Percentiles rank a stretch among this genome's conserved stretches.
phyloP scores from a whole-genome alignment of 2,113 vertebrate genomes.

The Stictonetta naevosa region DNA sequence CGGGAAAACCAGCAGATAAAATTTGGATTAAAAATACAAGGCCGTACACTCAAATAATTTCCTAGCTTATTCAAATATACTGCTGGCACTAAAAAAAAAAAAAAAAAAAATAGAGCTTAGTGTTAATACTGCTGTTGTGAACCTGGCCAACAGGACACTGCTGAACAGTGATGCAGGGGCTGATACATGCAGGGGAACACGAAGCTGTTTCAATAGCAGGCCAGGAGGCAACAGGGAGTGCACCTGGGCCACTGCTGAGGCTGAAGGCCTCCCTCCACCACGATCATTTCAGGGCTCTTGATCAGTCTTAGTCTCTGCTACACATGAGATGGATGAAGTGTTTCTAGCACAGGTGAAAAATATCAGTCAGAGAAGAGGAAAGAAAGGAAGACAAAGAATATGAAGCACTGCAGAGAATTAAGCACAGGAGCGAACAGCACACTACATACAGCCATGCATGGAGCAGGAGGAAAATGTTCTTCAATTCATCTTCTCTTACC shows the following conservation, averaged over 20 bases:
- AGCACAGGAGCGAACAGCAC: background rate
- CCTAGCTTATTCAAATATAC: background rate
- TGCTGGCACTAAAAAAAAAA: background rate
- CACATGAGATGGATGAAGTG: background rate
- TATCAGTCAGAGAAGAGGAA: background rate
- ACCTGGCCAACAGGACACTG: background rate
- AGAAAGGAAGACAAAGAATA: background rate
- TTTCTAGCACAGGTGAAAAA: background rate
- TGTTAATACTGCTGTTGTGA: background rate
- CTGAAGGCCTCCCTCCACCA: background rate
- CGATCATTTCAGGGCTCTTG: background rate
- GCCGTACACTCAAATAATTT: background rate
- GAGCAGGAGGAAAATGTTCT: background rate
- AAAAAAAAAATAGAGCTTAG: background rate
- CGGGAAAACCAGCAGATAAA: background rate
- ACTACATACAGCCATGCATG: background rate
- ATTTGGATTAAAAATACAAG: background rate
- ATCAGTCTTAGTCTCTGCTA: background rate
- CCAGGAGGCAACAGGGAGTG: background rate
- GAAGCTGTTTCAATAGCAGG: background rate
- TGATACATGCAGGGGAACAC: fast-evolving
- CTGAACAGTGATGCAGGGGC: background rate
- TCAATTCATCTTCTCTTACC: background rate
- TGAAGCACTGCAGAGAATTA: background rate
- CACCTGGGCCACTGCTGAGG: background rate